Evolutionary conservation across 2,888 invertebrate genomes (phyloP).

Genomic region (Euclidia mi): DNA sequence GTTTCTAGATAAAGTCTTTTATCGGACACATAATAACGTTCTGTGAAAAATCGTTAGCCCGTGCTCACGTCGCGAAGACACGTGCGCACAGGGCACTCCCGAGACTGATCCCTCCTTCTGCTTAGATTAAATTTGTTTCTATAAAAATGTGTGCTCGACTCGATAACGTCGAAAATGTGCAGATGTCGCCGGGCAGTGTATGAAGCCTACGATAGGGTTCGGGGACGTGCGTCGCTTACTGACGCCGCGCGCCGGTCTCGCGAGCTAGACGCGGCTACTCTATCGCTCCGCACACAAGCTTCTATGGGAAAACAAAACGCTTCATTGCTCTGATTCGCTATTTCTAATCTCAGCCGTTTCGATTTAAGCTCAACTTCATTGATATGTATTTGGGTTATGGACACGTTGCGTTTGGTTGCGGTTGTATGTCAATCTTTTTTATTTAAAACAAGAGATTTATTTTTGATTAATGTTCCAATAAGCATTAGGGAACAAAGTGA

Average conservation of each 20-base stretch:
- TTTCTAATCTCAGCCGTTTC: slow-evolving; percentile 33
- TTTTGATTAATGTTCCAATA: no score
- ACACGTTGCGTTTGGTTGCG: not conserved
- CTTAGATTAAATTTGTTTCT: slow-evolving; percentile 88
- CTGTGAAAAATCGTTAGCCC: slow-evolving; percentile 82
- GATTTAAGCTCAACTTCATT: slow-evolving; percentile 21
- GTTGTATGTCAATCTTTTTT: not conserved
- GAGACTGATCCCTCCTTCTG: slow-evolving; percentile 86
- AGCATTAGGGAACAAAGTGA: no score
- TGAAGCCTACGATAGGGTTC: slow-evolving; percentile 82
- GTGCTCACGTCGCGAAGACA: slow-evolving; percentile 77
- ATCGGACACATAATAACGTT: slow-evolving; percentile 81
- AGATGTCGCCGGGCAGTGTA: slow-evolving; percentile 84
- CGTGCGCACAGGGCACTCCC: slow-evolving; percentile 81
- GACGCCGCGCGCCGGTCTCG: slow-evolving; percentile 54
- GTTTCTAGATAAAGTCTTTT: slow-evolving; percentile 77
- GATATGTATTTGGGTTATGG: slow-evolving; percentile 8
- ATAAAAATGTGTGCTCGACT: slow-evolving; percentile 84
- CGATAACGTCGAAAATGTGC: slow-evolving; percentile 86
- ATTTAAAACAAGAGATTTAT: no score
- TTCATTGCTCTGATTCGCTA: slow-evolving; percentile 59
- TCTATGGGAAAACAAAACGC: slow-evolving; percentile 62
- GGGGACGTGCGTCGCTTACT: slow-evolving; percentile 80
- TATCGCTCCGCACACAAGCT: slow-evolving; percentile 22
- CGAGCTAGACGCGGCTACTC: not conserved